Percentiles rank a stretch among this genome's conserved stretches.
These are phyloP conservation scores for Trisateles emortualis DNA, from an alignment of 2,888 invertebrate species.

Conservation along the genomic window DNA sequence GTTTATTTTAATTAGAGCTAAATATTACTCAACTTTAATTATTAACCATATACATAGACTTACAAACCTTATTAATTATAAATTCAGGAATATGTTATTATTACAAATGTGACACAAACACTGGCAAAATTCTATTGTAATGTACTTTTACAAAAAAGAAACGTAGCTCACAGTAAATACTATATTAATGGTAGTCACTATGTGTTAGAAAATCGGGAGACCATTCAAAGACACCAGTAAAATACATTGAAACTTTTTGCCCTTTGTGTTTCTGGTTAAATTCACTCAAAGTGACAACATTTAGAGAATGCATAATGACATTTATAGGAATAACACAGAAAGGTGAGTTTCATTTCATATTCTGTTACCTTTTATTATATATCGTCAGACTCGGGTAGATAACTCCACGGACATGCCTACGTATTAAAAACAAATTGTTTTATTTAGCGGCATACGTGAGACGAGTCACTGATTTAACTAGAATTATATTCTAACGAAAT, in stretches of 20 bases:
- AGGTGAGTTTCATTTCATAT: slow-evolving; percentile 35
- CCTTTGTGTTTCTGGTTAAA: slow-evolving; percentile 28
- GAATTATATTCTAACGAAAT: not conserved
- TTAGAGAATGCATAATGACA: slow-evolving; percentile 15
- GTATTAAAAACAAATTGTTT: slow-evolving; percentile 16
- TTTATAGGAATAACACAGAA: slow-evolving; percentile 26
- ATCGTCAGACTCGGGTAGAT: slow-evolving; percentile 20
- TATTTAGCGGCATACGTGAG: slow-evolving; percentile 9
- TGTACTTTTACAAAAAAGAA: too few species aligned
- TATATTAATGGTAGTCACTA: too few species aligned
- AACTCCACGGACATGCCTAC: slow-evolving; percentile 19
- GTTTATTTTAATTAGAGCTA: too few species aligned
- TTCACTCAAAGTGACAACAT: slow-evolving; percentile 34
- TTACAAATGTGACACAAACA: too few species aligned
- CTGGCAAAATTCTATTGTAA: too few species aligned
- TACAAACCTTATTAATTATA: too few species aligned
- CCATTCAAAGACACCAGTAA: slow-evolving; percentile 6
- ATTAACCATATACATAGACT: too few species aligned
- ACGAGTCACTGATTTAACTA: not conserved
- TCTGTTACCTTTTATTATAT: slow-evolving; percentile 21
- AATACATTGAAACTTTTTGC: slow-evolving; percentile 29
- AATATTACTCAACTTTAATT: too few species aligned
- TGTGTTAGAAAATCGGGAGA: not conserved
- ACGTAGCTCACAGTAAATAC: too few species aligned
- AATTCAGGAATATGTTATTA: too few species aligned